Evolutionary conservation across 2,113 vertebrate species (phyloP), one percentile per base, ranked within the genome.

Genomic region (Danionella cerebrum): DNA sequence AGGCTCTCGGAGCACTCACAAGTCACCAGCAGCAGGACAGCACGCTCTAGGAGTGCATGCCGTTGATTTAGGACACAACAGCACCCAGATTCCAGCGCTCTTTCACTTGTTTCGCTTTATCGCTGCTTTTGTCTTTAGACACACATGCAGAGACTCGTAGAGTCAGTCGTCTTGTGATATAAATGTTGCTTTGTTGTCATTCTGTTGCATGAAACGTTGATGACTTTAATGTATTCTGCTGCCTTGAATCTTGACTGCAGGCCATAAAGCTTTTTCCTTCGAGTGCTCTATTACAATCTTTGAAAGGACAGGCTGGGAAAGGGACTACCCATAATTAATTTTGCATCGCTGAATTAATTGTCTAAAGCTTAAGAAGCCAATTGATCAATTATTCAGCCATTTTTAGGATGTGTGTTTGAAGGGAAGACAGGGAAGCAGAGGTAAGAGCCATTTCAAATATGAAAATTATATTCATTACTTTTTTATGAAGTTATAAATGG

Each of bases 401-500:
- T 90, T 91, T 89, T 91, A 72, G 75, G 79, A 62, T 71, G 53
- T 69, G 67, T 78, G 55, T 81, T 86, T 77, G 69, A 77, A 76
- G 70, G 52, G 41, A 74, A 76, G 72, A 65, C 38, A 16, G 72
- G 81, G 84, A 89, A 87, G 52, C 55, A 79, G 79, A 85, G 81
- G 81, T 83, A 79, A 84, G 74, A 69, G 73, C 73, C 71, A 78
- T 80, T 83, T 79, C 85, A 88, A 89, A 91, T 89, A 80, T 84
- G 79, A 84, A 87, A 79, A 93, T 97, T 93, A 94, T 94, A 96
- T 97, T 94, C 86, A 95, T 93, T 84, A 91, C 87, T 86, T 89
- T 80, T 85, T 72, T 74, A 90, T 86, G 80, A 91, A 87, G 85
- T 85, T 86, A 87, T 88, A 84, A 81, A 80, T 76, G 75, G 67